phyloP scores from a whole-genome alignment of 2,888 invertebrate species.

The Volucella inanis region DNA sequence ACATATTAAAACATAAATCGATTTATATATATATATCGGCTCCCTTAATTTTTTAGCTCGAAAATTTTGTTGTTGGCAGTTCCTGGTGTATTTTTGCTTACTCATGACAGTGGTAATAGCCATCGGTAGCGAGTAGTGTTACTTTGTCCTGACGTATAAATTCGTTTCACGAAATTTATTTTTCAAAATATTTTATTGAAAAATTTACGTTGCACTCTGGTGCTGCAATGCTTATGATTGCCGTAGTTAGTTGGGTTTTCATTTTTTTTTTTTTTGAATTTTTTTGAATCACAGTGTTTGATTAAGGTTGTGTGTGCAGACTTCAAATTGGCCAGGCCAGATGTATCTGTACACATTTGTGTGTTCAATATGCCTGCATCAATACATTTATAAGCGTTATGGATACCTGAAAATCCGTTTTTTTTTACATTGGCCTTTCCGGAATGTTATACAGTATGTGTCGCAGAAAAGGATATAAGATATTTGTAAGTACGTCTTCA shows the following conservation, averaged over 20 bases:
- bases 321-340: constrained; percentile 58
- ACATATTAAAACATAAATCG: constrained; percentile 64
- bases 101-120: background rate
- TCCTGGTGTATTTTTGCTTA: background rate
- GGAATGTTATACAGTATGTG: background rate
- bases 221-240: constrained; percentile 51
- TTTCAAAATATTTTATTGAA: constrained; percentile 66
- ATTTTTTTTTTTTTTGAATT: constrained; percentile 11
- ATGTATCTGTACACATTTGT: too few species aligned
- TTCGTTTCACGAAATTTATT: constrained; percentile 56
- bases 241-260: constrained; percentile 5
- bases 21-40: background rate
- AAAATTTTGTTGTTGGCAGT: background rate
- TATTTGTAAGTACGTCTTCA: too few species aligned
- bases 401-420: background rate
- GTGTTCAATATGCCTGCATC: constrained; percentile 42
- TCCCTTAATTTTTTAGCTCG: too few species aligned
- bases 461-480: background rate
- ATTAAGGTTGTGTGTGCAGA: constrained; percentile 13
- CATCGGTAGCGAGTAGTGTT: background rate
- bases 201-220: constrained; percentile 54
- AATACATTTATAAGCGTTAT: constrained; percentile 3
- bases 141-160: constrained; percentile 19
- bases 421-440: background rate
- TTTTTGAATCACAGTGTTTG: background rate